Evolutionary conservation across 2,888 invertebrate genomes (phyloP).

Genomic region (Acronicta alni): DNA sequence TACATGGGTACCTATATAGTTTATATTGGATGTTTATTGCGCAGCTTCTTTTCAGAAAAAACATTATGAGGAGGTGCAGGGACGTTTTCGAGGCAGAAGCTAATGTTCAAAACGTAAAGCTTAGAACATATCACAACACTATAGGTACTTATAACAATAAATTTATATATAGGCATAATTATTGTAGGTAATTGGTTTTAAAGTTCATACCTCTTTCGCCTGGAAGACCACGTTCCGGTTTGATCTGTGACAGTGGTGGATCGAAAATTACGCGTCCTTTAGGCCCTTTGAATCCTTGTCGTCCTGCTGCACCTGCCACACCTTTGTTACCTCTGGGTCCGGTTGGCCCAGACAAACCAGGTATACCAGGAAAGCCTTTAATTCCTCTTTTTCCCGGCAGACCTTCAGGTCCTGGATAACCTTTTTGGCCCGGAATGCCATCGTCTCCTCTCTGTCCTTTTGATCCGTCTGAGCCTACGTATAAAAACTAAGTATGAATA

Average conservation of each 20-base stretch:
- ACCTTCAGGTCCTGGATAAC: constrained; percentile 74
- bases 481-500: background rate
- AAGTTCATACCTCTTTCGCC: constrained; percentile 88
- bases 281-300: constrained; percentile 86
- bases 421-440: constrained; percentile 73
- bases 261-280: constrained; percentile 76
- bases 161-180: too few species aligned
- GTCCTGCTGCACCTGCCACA: constrained; percentile 80
- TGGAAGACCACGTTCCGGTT: constrained; percentile 85
- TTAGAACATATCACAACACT: too few species aligned
- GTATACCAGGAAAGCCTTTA: constrained; percentile 69
- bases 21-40: too few species aligned
- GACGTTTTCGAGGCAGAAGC: too few species aligned
- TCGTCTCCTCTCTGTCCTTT: constrained; percentile 77
- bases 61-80: too few species aligned
- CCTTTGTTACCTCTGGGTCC: constrained; percentile 84
- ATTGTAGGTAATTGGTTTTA: background rate
- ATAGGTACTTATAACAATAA: too few species aligned
- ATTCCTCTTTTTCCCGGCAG: constrained; percentile 71
- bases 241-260: constrained; percentile 68
- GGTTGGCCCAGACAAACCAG: constrained; percentile 87
- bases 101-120: too few species aligned
- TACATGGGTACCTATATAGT: too few species aligned
- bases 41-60: too few species aligned
- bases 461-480: constrained; percentile 73